Conservation (phyloP, 1,140 invertebrate genomes). For the Drosophila ananassae region DNA sequence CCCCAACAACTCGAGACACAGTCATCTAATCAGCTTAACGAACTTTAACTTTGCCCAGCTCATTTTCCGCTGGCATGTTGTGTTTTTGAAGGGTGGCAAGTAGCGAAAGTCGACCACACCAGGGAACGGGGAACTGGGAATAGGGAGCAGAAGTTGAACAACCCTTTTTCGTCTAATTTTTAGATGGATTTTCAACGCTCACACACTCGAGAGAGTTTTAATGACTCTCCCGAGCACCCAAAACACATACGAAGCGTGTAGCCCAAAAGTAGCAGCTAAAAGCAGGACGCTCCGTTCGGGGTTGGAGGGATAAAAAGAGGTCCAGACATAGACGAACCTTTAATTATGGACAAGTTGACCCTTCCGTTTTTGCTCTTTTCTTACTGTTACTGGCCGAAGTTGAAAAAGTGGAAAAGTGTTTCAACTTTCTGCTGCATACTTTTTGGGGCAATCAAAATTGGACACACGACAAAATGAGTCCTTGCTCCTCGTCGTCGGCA, state of each 20-base stretch:
- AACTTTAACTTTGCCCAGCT: conserved; percentile 53
- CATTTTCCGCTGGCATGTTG: conserved; percentile 25
- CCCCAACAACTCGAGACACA: conserved; percentile 17
- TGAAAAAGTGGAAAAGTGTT: conserved; percentile 39
- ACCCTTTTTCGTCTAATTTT: conserved; percentile 62
- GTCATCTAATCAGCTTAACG: conserved; percentile 71
- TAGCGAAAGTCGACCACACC: conserved; percentile 8
- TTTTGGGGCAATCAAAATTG: conserved; percentile 65
- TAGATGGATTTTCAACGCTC: conserved; percentile 38
- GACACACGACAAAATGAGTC: conserved; percentile 24
- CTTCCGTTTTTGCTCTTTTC: conserved; percentile 24
- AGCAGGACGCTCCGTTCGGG: neutral
- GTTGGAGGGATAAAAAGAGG: conserved; percentile 17
- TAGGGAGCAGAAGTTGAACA: conserved; percentile 52
- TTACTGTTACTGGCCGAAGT: conserved; percentile 13
- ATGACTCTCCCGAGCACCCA: conserved; percentile 71
- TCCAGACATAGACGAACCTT: conserved; percentile 58
- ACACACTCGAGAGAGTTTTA: conserved; percentile 67
- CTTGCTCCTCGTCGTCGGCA: conserved; percentile 19
- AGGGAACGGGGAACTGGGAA: conserved; percentile 12
- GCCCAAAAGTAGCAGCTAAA: conserved; percentile 30
- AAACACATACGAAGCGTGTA: conserved; percentile 59
- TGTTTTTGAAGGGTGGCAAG: conserved; percentile 9
- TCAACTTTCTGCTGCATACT: conserved; percentile 47
- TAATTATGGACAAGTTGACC: conserved; percentile 72